Base-by-base conservation (phyloP, 2,888 invertebrate genomes). In the Agrochola macilenta region DNA sequence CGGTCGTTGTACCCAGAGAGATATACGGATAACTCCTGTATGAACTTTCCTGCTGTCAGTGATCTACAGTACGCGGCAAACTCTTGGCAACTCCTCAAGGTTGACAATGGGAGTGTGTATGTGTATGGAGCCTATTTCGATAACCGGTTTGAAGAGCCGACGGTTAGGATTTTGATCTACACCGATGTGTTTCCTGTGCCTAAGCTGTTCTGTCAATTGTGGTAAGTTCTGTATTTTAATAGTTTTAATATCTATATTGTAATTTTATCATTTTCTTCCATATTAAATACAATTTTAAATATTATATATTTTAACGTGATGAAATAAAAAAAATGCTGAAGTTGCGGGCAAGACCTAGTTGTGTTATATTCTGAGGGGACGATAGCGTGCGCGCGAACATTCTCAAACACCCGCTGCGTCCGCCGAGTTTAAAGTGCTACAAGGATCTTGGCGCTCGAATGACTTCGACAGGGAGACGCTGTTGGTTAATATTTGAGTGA, bases 111-210 rank as follows among this genome's bases (percentile, higher is more conserved):
- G 0, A 57, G 57, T 20, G 57, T 69, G 39, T 69, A 69, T 39
- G 57, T 69, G 26, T 69, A 58, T 8, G 57, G 39, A 11, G 69
- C 69, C 4, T 69, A 69, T 26, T 69, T 4, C 1, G 69, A 69
- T n/a, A 17, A 39, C 11, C 54, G 69, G 39, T 57, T 69, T 57
- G n/a, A 69, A 69, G 69, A 69, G 26, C 69, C 69, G 11, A 9
- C 43, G 39, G 39, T 69, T 5, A n/a, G 69, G 39, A 20, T 69
- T n/a, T 39, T 69, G 20, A 26, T 69, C 2, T 69, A 69, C n/a
- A 57, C 69, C 20, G 69, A 69, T 39, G 57, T 58, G 7, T 0
- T 8, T 12, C 57, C 69, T 23, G 8, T 58, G 26, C 69, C 69
- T 9, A 58, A 57, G 26, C 26, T 69, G 39, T 43, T 20, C 12